phyloP scores from a whole-genome alignment of 2,797 vertebrate genomes.

The Bucorvus abyssinicus region DNA sequence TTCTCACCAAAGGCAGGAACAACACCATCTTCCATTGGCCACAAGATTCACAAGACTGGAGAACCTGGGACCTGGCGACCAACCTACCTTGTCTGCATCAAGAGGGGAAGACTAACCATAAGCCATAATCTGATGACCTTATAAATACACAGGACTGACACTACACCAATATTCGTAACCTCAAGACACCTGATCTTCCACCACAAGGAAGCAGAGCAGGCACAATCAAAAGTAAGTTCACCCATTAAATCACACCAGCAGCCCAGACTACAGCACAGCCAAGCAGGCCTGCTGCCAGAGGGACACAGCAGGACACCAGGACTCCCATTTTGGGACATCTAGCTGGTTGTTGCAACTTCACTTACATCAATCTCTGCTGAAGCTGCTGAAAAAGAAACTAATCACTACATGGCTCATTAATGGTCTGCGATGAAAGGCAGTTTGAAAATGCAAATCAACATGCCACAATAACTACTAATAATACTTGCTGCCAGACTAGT shows the following conservation, averaged over 20 bases:
- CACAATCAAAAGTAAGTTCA: background rate
- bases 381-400: background rate
- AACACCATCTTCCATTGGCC: background rate
- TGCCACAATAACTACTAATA: background rate
- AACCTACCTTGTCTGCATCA: background rate
- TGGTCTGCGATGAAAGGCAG: background rate
- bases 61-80: background rate
- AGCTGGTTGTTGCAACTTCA: background rate
- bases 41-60: background rate
- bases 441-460: conserved; percentile 31
- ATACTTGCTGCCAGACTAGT: background rate
- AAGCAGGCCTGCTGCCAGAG: background rate
- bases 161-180: background rate
- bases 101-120: background rate
- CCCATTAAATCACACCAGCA: background rate
- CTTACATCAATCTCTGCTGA: background rate
- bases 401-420: background rate
- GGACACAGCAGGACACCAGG: background rate
- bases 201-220: background rate
- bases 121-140: background rate
- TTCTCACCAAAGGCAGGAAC: conserved; percentile 7
- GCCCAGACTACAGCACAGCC: background rate
- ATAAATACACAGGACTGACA: background rate
- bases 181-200: background rate
- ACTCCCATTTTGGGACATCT: background rate